Conservation (phyloP, 2,888 invertebrate species). For the Lobophora halterata region DNA sequence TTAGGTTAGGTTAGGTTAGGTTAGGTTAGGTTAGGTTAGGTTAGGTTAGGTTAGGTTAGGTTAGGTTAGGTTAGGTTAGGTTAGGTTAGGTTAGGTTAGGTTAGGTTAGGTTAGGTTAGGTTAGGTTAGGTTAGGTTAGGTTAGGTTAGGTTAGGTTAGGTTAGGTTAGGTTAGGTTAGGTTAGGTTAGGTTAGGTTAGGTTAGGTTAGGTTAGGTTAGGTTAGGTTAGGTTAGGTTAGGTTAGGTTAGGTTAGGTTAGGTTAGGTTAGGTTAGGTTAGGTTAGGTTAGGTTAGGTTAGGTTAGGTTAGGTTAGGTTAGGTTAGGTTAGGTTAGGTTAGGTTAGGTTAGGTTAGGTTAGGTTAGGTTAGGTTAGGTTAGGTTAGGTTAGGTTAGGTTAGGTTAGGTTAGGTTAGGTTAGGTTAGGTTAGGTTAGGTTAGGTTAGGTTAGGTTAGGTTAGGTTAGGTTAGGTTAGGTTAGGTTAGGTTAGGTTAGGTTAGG, state of each 20-base stretch:
- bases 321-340: conserved; percentile 19
- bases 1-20: conserved; percentile 27
- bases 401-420: conserved; percentile 19
- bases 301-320: conserved; percentile 23
- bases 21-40: conserved; percentile 18
- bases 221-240: conserved; percentile 20
- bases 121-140: conserved; percentile 17
- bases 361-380: conserved; percentile 18
- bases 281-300: conserved; percentile 24
- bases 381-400: conserved; percentile 21
- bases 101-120: conserved; percentile 18
- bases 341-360: conserved; percentile 11
- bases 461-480: conserved; percentile 21
- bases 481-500: conserved; percentile 21
- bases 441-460: conserved; percentile 19
- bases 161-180: conserved; percentile 19
- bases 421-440: conserved; percentile 21
- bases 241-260: conserved; percentile 21
- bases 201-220: conserved; percentile 22
- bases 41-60: conserved; percentile 16
- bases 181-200: conserved; percentile 20
- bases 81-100: conserved; percentile 17
- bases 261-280: conserved; percentile 24
- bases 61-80: conserved; percentile 18
- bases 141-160: conserved; percentile 20